phyloP scores from a whole-genome alignment of 2,113 vertebrate genomes.

The Clupea harengus region DNA sequence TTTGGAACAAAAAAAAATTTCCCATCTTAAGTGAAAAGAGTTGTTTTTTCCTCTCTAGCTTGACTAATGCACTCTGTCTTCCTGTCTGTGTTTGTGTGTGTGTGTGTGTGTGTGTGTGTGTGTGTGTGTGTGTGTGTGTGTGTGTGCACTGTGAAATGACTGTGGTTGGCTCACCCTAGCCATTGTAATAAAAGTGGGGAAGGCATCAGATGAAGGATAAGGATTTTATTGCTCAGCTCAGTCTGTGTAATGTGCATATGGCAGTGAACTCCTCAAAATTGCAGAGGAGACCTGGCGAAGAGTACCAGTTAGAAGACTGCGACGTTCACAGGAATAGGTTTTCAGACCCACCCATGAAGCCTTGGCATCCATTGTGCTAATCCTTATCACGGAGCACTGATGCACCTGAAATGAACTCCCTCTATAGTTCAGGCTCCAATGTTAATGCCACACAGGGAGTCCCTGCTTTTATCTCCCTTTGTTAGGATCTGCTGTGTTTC shows the following conservation, averaged over 20 bases:
- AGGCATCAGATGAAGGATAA: not conserved
- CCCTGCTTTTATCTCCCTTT: not conserved
- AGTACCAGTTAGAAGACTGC: not conserved
- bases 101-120: no score
- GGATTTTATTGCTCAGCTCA: not conserved
- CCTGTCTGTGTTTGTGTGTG: not conserved
- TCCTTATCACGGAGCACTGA: not conserved
- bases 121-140: not conserved
- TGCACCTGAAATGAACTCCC: not conserved
- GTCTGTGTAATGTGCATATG: not conserved
- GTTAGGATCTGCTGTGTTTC: not conserved
- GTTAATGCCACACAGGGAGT: not conserved
- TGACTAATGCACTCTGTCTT: not conserved
- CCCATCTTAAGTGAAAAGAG: not conserved
- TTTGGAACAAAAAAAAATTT: constrained; percentile 19
- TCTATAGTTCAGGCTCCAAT: not conserved
- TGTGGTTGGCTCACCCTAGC: not conserved
- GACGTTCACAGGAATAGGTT: not conserved
- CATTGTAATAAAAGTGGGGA: not conserved
- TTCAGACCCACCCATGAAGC: not conserved
- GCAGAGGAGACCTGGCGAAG: not conserved
- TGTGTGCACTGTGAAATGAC: not conserved
- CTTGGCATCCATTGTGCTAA: not conserved
- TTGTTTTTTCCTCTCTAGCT: not conserved
- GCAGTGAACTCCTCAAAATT: not conserved